These are phyloP conservation scores for Chanos chanos DNA, from an alignment of 2,797 vertebrate species.

Conservation along the genomic window DNA sequence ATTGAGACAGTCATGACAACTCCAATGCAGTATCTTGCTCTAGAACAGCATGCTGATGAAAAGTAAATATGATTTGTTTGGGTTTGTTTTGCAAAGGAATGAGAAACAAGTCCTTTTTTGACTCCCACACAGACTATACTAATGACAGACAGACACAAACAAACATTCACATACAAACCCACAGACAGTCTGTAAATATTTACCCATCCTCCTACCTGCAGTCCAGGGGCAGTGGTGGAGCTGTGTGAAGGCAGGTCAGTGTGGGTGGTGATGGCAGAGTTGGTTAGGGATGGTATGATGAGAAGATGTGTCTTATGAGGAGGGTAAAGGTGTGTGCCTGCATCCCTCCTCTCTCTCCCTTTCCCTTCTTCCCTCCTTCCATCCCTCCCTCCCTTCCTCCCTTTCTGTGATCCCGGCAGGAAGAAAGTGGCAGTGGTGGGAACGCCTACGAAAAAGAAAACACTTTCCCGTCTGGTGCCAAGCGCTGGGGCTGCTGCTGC, in stretches of 20 bases:
- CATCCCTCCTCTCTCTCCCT: constrained; percentile 66
- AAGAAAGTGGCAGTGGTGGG: constrained; percentile 57
- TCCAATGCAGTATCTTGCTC: constrained; percentile 15
- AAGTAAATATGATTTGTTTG: constrained; percentile 63
- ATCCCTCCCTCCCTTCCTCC: constrained; percentile 30
- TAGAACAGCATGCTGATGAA: constrained; percentile 44
- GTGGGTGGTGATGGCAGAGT: constrained; percentile 43
- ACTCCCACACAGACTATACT: constrained; percentile 40
- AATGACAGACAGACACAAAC: background rate
- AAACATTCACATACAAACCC: constrained; percentile 12
- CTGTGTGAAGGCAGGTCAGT: constrained; percentile 52
- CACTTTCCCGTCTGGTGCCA: constrained; percentile 40
- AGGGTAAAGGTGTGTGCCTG: constrained; percentile 75
- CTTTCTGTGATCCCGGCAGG: constrained; percentile 48
- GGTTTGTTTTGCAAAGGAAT: constrained; percentile 67
- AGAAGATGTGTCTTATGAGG: constrained; percentile 61
- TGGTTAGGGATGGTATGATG: constrained; percentile 49
- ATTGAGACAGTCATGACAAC: too few species aligned
- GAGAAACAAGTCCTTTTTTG: constrained; percentile 59
- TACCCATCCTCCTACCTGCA: constrained; percentile 43
- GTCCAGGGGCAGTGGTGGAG: constrained; percentile 46
- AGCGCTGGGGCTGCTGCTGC: constrained; percentile 36
- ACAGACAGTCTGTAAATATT: constrained; percentile 37
- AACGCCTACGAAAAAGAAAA: constrained; percentile 54
- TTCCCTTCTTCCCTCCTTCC: constrained; percentile 31